phyloP scores from a whole-genome alignment of 2,888 invertebrate genomes.

The Luperina nickerlii region DNA sequence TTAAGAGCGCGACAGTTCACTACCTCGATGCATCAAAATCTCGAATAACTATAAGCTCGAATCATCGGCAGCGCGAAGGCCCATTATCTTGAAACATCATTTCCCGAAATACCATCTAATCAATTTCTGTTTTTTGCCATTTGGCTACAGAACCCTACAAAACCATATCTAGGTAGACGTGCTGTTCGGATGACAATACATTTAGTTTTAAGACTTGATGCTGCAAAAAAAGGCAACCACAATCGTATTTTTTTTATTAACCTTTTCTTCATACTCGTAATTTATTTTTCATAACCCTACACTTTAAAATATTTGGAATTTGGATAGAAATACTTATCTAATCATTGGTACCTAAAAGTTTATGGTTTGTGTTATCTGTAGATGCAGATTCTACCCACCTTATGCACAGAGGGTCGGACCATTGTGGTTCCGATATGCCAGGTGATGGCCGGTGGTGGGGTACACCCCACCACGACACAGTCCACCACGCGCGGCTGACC shows the following conservation, averaged over 20 bases:
- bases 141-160: too few relatives aligned
- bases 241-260: not conserved
- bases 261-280: not conserved
- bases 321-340: not conserved
- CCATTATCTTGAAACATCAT: too few relatives aligned
- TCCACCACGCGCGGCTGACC: slow-evolving; percentile 84
- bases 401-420: slow-evolving; percentile 80
- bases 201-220: not conserved
- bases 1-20: too few relatives aligned
- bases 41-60: too few relatives aligned
- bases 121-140: too few relatives aligned
- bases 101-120: too few relatives aligned
- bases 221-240: not conserved
- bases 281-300: not conserved
- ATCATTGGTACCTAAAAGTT: not conserved
- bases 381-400: slow-evolving; percentile 70
- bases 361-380: not conserved
- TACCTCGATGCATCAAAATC: too few relatives aligned
- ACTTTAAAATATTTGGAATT: not conserved
- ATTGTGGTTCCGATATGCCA: slow-evolving; percentile 81
- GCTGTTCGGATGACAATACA: not conserved
- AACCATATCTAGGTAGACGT: not conserved
- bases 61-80: too few relatives aligned
- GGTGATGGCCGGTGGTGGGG: slow-evolving; percentile 80
- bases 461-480: slow-evolving; percentile 84